Evolutionary conservation across 2,888 invertebrate species (phyloP), one percentile per base, ranked within the genome.

Genomic region (Theodoxus fluviatilis): DNA sequence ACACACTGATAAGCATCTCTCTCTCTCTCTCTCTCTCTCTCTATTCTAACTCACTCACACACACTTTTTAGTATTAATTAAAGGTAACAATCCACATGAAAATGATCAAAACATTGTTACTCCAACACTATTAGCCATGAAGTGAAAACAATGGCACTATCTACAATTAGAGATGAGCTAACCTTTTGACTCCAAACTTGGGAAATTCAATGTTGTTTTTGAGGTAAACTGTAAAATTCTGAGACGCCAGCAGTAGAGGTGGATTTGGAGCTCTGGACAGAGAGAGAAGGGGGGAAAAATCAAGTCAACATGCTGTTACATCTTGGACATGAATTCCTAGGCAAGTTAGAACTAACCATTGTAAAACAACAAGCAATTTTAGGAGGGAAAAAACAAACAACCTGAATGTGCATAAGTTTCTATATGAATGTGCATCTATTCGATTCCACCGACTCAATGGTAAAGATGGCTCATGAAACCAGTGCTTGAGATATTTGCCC

Each of bases 181-280:
- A 86, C 85, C 87, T 83, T 71, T 80, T 85, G 0, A 83, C 81
- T 43, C 75, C 73, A 79, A 87, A 88, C 71, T 84, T 84, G 28
- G 87, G 86, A 80, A 89, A 89, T 73, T 87, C 84, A 55, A 89
- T 85, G 74, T 85, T 85, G 76, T 88, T 89, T 78, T 89, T 89
- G 2, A 88, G 86, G 40, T 89, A 83, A 25, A 88, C 86, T 12
- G 89, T 89, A 74, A 88, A 89, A 70, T 87, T 72, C 73, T 79
- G 72, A 2, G 84, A 78, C 37, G 70, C 78, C 49, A 71, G 67
- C 33, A 85, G 67, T 35, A 85, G 67, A 4, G 81, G 76, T 18
- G 84, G 76, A 28, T 74, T 68, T 25, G 73, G 66, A 28, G 76
- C 76, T 40, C 83, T 84, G 78, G 52, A 81, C 55, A 64, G 33